Percentiles rank a stretch among this genome's conserved stretches.
Conservation (phyloP, 2,113 vertebrate genomes). For the Oryzias celebensis region DNA sequence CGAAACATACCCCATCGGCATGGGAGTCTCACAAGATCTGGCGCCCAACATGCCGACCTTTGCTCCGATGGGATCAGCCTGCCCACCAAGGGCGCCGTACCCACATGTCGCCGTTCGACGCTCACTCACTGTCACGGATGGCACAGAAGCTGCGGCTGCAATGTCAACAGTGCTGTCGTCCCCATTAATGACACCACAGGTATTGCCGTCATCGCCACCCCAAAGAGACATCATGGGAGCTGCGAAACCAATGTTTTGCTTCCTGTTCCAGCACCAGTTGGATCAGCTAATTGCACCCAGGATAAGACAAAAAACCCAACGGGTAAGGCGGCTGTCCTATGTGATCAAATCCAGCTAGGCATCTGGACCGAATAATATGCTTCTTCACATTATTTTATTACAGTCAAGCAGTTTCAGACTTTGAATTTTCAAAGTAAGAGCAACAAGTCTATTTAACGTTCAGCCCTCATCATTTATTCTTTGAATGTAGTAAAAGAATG, state of each 20-base stretch:
- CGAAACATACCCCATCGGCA: constrained; percentile 81
- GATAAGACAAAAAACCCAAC: constrained; percentile 14
- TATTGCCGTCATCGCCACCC: constrained; percentile 70
- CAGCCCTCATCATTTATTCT: too few species aligned
- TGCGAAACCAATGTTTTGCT: constrained; percentile 64
- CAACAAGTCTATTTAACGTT: too few species aligned
- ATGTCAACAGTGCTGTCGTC: constrained; percentile 48
- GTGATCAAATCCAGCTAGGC: neutral
- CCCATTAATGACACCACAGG: constrained; percentile 36
- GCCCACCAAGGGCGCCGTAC: constrained; percentile 60
- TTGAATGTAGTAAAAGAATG: too few species aligned
- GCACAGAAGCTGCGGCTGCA: constrained; percentile 53
- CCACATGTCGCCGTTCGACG: constrained; percentile 76
- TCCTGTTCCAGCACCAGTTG: constrained; percentile 58
- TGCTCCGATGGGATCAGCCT: constrained; percentile 24
- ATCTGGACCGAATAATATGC: too few species aligned
- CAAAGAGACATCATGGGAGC: constrained; percentile 64
- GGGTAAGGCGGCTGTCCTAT: constrained; percentile 54
- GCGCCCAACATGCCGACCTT: constrained; percentile 27
- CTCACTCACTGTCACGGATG: constrained; percentile 81
- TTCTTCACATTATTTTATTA: too few species aligned
- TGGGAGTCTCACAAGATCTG: constrained; percentile 57
- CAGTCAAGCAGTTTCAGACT: too few species aligned
- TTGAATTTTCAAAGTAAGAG: too few species aligned
- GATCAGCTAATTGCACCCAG: constrained; percentile 17